Conservation (phyloP, 2,113 vertebrate species). For the Esox niger region DNA sequence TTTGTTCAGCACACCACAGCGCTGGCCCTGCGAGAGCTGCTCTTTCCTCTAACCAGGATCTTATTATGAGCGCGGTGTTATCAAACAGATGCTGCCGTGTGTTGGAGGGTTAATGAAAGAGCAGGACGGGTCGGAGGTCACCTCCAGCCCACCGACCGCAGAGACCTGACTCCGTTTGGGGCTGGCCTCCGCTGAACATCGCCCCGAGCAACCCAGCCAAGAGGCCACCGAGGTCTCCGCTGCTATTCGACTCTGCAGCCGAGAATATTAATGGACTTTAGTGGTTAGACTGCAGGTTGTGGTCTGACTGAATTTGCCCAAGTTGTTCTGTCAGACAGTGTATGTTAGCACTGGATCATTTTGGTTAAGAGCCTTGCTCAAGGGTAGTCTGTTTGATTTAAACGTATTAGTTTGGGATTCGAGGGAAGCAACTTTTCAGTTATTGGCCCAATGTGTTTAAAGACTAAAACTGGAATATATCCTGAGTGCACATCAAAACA, state of each 20-base stretch:
- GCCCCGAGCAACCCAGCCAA: slow-evolving; percentile 44
- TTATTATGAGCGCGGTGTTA: slow-evolving; percentile 46
- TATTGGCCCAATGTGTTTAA: too few relatives aligned
- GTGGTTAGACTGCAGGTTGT: background rate
- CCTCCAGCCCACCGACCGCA: slow-evolving; percentile 15
- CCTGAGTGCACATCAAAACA: too few relatives aligned
- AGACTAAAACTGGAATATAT: too few relatives aligned
- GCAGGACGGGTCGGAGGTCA: slow-evolving; percentile 50
- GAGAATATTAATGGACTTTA: slow-evolving; percentile 60
- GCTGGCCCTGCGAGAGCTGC: slow-evolving; percentile 24
- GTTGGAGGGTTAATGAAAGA: slow-evolving; percentile 62
- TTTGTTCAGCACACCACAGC: background rate
- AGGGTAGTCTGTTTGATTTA: too few relatives aligned
- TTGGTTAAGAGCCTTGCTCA: too few relatives aligned
- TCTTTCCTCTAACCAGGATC: slow-evolving; percentile 37
- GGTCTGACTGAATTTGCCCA: too few relatives aligned
- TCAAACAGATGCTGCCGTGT: slow-evolving; percentile 57
- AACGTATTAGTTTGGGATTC: too few relatives aligned
- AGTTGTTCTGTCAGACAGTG: too few relatives aligned
- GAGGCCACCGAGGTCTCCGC: slow-evolving; percentile 47
- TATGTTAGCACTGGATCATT: too few relatives aligned
- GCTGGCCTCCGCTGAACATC: slow-evolving; percentile 31
- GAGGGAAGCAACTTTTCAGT: too few relatives aligned
- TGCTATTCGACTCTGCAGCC: slow-evolving; percentile 18
- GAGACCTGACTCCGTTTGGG: slow-evolving; percentile 58